Evolutionary conservation across 2,113 vertebrate genomes (phyloP).

Genomic region (Malurus cyaneus): DNA sequence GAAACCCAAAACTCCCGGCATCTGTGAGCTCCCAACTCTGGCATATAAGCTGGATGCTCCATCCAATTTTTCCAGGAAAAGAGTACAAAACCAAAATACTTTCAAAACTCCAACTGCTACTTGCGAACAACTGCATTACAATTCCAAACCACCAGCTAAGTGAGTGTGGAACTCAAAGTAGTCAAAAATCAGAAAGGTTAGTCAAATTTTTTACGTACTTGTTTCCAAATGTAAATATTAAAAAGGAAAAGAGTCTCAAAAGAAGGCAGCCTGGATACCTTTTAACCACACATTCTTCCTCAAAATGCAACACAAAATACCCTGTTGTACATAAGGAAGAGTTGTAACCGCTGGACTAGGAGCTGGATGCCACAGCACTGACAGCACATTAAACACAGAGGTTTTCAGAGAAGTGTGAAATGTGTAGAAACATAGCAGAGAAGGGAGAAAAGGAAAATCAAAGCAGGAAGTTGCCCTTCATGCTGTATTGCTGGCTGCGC

Average conservation of each 20-base stretch:
- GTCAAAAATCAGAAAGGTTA: background rate
- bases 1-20: background rate
- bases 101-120: background rate
- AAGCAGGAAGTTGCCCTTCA: background rate
- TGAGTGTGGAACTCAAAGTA: background rate
- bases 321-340: background rate
- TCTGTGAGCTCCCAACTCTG: background rate
- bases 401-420: background rate
- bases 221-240: background rate
- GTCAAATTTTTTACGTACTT: background rate
- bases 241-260: background rate
- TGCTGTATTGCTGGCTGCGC: background rate
- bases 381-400: background rate
- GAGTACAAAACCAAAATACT: background rate
- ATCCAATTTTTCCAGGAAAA: background rate
- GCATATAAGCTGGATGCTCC: background rate
- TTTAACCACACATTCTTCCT: background rate
- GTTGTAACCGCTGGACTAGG: background rate
- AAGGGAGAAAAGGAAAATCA: background rate
- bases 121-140: background rate
- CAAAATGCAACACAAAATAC: background rate
- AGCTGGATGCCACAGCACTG: rapidly evolving
- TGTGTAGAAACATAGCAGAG: background rate
- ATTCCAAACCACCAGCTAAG: background rate
- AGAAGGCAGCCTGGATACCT: background rate